Percentiles rank a stretch among this genome's conserved stretches.
Evolutionary conservation across 2,113 vertebrate species (phyloP).

Genomic region (Gallinago media): DNA sequence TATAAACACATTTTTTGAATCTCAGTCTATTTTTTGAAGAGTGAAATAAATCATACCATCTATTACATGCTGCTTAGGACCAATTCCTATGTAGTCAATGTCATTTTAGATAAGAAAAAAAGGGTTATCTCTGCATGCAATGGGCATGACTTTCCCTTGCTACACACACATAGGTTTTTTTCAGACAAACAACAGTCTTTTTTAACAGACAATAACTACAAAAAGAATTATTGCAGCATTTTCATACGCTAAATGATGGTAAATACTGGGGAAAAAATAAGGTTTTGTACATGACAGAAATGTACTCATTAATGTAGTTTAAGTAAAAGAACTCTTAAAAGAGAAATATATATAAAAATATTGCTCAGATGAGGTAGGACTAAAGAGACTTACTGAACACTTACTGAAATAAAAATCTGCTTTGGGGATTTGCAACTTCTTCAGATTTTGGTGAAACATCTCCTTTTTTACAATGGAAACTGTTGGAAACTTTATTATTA

Average conservation of each 20-base stretch:
- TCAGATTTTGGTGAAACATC: not conserved
- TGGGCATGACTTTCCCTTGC: fast-evolving
- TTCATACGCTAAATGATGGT: fast-evolving
- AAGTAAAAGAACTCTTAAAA: not conserved
- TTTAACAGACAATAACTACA: not conserved
- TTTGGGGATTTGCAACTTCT: not conserved
- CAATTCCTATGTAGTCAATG: not conserved
- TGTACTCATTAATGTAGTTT: not conserved
- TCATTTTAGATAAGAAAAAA: not conserved
- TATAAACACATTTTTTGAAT: not conserved
- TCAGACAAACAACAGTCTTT: not conserved
- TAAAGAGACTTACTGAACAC: not conserved
- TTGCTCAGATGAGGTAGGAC: not conserved
- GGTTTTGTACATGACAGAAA: not conserved
- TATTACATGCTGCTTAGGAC: not conserved
- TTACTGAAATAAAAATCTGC: not conserved
- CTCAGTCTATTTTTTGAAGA: not conserved
- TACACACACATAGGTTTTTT: not conserved
- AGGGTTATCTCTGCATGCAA: not conserved
- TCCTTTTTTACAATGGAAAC: not conserved
- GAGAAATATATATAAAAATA: not conserved
- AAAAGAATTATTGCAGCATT: not conserved
- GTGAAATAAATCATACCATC: not conserved
- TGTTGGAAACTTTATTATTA: not conserved
- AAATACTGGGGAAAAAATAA: not conserved